Evolutionary conservation across 2,888 invertebrate genomes (phyloP), one percentile per base, ranked within the genome.

Genomic region (Lagria hirta): DNA sequence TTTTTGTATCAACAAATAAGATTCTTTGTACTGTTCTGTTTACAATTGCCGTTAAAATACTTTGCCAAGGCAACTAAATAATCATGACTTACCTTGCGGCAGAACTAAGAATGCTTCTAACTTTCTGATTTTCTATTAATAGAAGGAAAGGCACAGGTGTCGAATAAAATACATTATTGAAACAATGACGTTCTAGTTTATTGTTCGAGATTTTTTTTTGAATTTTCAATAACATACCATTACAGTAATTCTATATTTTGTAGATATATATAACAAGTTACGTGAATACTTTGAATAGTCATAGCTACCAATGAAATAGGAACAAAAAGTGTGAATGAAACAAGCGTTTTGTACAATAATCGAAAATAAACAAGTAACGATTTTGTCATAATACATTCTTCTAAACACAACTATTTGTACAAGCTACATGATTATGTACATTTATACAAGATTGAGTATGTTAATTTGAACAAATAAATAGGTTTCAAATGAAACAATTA

Each of bases 101-200:
- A n/a, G n/a, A n/a, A n/a, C n/a, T n/a, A n/a, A n/a, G n/a, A n/a
- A n/a, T n/a, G n/a, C n/a, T n/a, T n/a, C n/a, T n/a, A n/a, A n/a
- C n/a, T n/a, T n/a, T n/a, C n/a, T n/a, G n/a, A n/a, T n/a, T n/a
- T n/a, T n/a, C n/a, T n/a, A n/a, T n/a, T n/a, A n/a, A n/a, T n/a
- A n/a, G n/a, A n/a, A n/a, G n/a, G n/a, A n/a, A n/a, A n/a, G n/a
- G n/a, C n/a, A n/a, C n/a, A n/a, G n/a, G n/a, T n/a, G n/a, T n/a
- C n/a, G n/a, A n/a, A 43, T 36, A 35, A 43, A 43, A 37, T 23
- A 33, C 5, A n/a, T 11, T 41, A 23, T 48, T 58, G 51, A 62
- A 64, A 64, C 64, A 65, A 63, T 61, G 60, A 62, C 62, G 55
- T 58, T 62, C 62, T 64, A 64, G 52, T 61, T 64, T 62, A 62